Conservation (phyloP, 1,140 invertebrate species). For the Eciton burchellii region DNA sequence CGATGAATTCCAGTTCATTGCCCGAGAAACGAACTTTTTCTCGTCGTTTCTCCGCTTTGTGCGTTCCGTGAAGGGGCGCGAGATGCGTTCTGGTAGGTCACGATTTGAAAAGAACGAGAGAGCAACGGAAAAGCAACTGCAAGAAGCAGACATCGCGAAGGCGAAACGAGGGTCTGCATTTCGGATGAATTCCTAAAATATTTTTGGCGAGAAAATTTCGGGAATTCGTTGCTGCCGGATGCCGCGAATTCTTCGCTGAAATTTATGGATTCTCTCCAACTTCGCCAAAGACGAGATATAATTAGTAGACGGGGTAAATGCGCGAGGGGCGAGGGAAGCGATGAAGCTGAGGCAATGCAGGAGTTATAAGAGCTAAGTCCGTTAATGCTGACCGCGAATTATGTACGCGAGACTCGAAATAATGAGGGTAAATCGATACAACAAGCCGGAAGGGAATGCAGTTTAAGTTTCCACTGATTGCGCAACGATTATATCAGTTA, state of each 20-base stretch:
- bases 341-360: constrained; percentile 23
- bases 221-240: constrained; percentile 65
- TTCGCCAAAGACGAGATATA: constrained; percentile 69
- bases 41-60: neutral
- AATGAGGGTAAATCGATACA: constrained; percentile 70
- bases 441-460: constrained; percentile 52
- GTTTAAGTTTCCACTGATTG: constrained; percentile 68
- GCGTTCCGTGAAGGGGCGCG: neutral
- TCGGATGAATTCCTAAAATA: constrained; percentile 69
- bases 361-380: constrained; percentile 45
- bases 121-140: constrained; percentile 2
- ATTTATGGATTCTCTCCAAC: constrained; percentile 71
- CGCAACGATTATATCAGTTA: constrained; percentile 64
- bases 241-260: constrained; percentile 70
- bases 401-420: constrained; percentile 60
- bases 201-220: constrained; percentile 72
- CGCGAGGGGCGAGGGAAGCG: neutral
- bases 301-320: constrained; percentile 64
- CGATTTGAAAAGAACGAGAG: constrained; percentile 6
- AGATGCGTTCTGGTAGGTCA: neutral
- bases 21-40: constrained; percentile 11
- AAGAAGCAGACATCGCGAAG: constrained; percentile 23
- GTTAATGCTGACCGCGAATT: constrained; percentile 61
- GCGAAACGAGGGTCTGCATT: neutral
- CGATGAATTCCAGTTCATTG: neutral